Evolutionary conservation across 2,888 invertebrate genomes (phyloP).

Genomic region (Erpobdella octoculata): DNA sequence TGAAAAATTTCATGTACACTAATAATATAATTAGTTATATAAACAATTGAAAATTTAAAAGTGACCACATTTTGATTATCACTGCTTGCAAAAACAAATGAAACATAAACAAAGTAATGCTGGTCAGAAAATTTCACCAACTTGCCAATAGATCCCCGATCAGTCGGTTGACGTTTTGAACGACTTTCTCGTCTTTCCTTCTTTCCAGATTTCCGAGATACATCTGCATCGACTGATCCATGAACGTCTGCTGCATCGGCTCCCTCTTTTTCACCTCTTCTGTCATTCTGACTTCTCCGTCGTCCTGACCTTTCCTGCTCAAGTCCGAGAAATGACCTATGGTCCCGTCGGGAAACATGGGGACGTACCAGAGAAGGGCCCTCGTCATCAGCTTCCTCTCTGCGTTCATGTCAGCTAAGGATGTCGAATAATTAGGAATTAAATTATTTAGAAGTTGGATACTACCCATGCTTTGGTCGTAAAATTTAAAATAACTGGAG

Average conservation of each 20-base stretch:
- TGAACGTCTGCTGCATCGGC: not conserved
- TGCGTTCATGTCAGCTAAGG: not conserved
- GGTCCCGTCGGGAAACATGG: not conserved
- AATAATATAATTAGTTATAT: too few relatives aligned
- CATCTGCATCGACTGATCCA: not conserved
- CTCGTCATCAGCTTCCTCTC: not conserved
- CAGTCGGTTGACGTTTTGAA: not conserved
- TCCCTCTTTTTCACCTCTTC: not conserved
- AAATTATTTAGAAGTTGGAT: not conserved
- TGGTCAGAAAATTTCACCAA: not conserved
- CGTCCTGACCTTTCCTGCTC: too few relatives aligned
- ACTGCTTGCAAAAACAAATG: not conserved
- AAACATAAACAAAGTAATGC: not conserved
- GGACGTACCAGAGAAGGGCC: slow-evolving; percentile 8
- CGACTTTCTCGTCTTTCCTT: not conserved
- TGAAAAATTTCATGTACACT: not conserved
- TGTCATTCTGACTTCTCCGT: not conserved
- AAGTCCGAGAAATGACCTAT: slow-evolving; percentile 9
- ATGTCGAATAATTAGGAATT: not conserved
- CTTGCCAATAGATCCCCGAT: not conserved
- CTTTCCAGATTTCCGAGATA: not conserved
- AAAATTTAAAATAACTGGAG: too few relatives aligned
- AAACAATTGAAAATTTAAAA: too few relatives aligned
- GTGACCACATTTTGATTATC: not conserved
- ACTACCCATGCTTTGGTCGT: too few relatives aligned